A percentile compares a stretch with the other conserved stretches of the same genome.
Evolutionary conservation across 2,797 vertebrate species (phyloP).

Genomic region (Pipistrellus nathusii): DNA sequence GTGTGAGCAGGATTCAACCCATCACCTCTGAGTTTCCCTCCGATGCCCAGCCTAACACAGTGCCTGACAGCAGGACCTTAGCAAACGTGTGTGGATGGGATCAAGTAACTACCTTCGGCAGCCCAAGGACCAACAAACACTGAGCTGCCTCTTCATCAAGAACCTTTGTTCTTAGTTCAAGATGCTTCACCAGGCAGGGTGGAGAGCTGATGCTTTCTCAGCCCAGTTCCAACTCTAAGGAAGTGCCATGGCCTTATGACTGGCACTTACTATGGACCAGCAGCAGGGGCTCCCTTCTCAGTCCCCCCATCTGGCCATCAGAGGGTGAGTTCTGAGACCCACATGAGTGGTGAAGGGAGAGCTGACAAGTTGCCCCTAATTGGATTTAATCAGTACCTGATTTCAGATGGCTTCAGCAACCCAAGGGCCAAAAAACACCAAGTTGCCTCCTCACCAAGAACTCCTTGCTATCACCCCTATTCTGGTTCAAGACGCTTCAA

Average conservation of each 20-base stretch:
- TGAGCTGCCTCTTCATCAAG: neutral
- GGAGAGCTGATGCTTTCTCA: neutral
- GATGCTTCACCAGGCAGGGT: neutral
- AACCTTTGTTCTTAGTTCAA: neutral
- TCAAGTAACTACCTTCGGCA: neutral
- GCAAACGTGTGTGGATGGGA: too few species aligned
- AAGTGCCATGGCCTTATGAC: neutral
- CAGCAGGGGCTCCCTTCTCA: neutral
- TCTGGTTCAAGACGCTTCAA: neutral
- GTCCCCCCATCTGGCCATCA: neutral
- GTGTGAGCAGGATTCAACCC: neutral
- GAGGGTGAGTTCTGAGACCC: neutral
- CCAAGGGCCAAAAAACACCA: neutral
- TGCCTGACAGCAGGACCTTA: neutral
- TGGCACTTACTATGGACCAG: neutral
- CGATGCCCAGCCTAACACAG: accelerated
- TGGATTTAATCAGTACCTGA: neutral
- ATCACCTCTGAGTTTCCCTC: neutral
- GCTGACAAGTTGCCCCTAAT: too few species aligned
- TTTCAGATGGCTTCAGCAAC: neutral
- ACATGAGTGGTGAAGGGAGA: neutral
- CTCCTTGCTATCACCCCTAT: neutral
- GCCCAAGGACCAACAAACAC: too few species aligned
- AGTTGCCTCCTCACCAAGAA: neutral
- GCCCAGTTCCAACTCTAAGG: neutral